Evolutionary conservation across 2,888 invertebrate species (phyloP).

Genomic region (Xanthorhoe designata): DNA sequence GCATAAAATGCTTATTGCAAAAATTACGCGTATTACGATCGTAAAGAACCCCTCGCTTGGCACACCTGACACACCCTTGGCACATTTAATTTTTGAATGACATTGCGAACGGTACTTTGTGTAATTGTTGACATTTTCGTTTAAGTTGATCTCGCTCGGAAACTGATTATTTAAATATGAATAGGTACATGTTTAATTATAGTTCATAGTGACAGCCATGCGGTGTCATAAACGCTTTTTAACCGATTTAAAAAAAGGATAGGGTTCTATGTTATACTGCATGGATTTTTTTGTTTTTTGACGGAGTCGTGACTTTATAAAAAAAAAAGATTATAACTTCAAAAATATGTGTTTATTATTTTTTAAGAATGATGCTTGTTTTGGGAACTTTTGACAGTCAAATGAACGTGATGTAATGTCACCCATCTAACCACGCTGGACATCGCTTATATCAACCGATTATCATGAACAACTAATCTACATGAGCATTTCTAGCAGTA

Average conservation of each 20-base stretch:
- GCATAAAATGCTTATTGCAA: slow-evolving; percentile 22
- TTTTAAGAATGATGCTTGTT: too few species aligned
- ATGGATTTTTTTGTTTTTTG: too few species aligned
- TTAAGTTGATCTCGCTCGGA: slow-evolving; percentile 51
- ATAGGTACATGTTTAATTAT: slow-evolving; percentile 50
- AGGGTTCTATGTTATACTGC: too few species aligned
- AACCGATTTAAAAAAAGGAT: too few species aligned
- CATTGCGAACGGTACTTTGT: slow-evolving; percentile 51
- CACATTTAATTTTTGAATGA: slow-evolving; percentile 33
- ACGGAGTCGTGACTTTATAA: not conserved
- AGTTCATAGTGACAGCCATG: slow-evolving; percentile 43
- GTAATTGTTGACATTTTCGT: slow-evolving; percentile 59
- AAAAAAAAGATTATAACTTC: too few species aligned
- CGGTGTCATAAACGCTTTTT: slow-evolving; percentile 30
- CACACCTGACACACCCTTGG: slow-evolving; percentile 28
- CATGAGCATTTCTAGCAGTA: too few species aligned
- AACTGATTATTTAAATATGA: slow-evolving; percentile 61
- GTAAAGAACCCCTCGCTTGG: slow-evolving; percentile 29
- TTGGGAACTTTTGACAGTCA: too few species aligned
- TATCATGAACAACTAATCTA: too few species aligned
- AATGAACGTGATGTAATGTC: too few species aligned
- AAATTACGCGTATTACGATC: slow-evolving; percentile 25
- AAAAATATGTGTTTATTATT: too few species aligned
- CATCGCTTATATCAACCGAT: too few species aligned
- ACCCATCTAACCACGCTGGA: too few species aligned